phyloP scores from a whole-genome alignment of 2,888 invertebrate genomes.

The Hirtodrosophila cameraria region DNA sequence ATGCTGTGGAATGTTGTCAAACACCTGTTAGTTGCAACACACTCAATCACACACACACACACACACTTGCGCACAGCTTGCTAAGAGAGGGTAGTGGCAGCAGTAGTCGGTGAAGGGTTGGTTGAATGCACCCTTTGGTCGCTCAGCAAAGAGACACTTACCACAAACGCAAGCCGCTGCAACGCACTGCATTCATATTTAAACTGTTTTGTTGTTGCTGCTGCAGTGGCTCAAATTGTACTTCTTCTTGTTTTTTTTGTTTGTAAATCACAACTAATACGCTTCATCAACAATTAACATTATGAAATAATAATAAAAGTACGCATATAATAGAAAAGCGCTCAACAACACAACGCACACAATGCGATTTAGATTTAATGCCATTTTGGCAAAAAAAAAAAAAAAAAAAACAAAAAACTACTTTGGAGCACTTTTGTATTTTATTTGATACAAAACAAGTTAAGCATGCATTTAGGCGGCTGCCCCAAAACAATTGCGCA shows the following conservation, averaged over 20 bases:
- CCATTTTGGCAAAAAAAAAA: too few relatives aligned
- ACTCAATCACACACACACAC: slow-evolving; percentile 8
- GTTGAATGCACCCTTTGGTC: not conserved
- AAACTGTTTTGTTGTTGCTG: too few relatives aligned
- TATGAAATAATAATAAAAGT: not conserved
- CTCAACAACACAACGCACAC: not conserved
- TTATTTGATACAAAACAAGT: not conserved
- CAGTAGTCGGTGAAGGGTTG: not conserved
- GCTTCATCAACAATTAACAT: not conserved
- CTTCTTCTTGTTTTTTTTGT: too few relatives aligned
- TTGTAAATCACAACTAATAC: too few relatives aligned
- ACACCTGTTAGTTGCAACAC: slow-evolving; percentile 47
- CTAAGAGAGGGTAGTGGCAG: not conserved
- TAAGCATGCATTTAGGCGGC: slow-evolving; percentile 32
- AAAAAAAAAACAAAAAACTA: not conserved
- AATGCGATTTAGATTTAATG: too few relatives aligned
- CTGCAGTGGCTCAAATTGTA: not conserved
- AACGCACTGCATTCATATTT: slow-evolving; percentile 29
- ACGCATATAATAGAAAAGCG: not conserved
- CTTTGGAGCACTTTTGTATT: slow-evolving; percentile 12
- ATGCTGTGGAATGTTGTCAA: too few relatives aligned
- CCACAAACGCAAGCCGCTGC: slow-evolving; percentile 48
- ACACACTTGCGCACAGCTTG: slow-evolving; percentile 1
- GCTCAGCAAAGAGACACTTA: slow-evolving; percentile 31
- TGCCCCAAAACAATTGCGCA: not conserved